phyloP scores from a whole-genome alignment of 1,140 invertebrate species.

The Maniola jurtina region DNA sequence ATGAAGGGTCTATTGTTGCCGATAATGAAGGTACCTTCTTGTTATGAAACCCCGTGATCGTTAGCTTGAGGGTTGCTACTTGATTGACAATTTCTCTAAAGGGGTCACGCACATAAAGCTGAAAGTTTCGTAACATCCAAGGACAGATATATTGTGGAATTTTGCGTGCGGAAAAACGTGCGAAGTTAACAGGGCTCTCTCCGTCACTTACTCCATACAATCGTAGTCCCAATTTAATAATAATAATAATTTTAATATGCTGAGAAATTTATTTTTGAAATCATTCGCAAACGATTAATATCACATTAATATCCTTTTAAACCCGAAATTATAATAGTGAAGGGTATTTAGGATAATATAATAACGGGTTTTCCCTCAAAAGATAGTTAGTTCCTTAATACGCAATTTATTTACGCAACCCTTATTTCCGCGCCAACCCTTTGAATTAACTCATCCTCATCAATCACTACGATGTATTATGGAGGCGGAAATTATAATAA shows the following conservation, averaged over 20 bases:
- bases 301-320: not conserved
- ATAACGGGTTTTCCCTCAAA: not conserved
- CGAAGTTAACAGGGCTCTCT: too few relatives aligned
- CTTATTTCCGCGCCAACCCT: not conserved
- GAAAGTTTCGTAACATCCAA: too few relatives aligned
- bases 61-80: not conserved
- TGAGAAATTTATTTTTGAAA: too few relatives aligned
- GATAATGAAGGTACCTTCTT: not conserved
- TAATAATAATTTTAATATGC: too few relatives aligned
- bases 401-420: conserved; percentile 1
- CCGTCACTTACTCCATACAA: too few relatives aligned
- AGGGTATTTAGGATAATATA: not conserved
- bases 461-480: not conserved
- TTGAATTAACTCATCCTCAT: not conserved
- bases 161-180: too few relatives aligned
- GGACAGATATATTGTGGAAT: too few relatives aligned
- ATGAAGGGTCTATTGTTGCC: not conserved
- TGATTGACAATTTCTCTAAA: too few relatives aligned
- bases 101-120: too few relatives aligned
- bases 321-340: not conserved
- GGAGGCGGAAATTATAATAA: not conserved
- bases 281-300: not conserved
- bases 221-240: too few relatives aligned
- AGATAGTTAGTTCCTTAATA: not conserved
- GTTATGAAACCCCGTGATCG: not conserved